These are phyloP conservation scores for Argya squamiceps DNA, from an alignment of 2,797 vertebrate species.

Conservation along the genomic window DNA sequence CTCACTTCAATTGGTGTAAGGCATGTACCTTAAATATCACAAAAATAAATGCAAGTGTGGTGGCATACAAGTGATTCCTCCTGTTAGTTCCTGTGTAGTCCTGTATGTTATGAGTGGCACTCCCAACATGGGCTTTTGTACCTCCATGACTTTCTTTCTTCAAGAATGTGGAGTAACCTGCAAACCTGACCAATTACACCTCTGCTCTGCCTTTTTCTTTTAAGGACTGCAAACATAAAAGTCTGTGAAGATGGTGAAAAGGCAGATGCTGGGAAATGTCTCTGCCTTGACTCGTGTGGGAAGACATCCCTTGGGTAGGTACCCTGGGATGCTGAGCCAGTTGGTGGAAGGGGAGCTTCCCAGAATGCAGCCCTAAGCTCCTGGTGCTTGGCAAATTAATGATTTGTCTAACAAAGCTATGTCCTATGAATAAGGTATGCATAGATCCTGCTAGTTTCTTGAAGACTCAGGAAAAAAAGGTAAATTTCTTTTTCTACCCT, in stretches of 20 bases:
- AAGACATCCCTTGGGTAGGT: neutral
- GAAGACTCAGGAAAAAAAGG: neutral
- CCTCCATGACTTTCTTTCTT: neutral
- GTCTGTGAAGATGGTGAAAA: neutral
- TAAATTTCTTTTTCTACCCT: neutral
- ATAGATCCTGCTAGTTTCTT: neutral
- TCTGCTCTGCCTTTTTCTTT: neutral
- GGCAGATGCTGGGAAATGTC: neutral
- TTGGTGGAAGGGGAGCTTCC: neutral
- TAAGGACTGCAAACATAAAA: neutral
- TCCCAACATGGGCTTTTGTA: neutral
- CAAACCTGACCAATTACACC: neutral
- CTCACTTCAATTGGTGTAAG: neutral
- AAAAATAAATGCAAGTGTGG: neutral
- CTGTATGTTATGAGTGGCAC: neutral
- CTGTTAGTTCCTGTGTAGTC: neutral
- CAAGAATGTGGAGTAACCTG: neutral
- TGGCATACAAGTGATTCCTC: neutral
- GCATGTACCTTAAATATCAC: neutral
- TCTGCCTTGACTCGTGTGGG: accelerated
- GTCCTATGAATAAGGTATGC: neutral
- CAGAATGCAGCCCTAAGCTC: neutral
- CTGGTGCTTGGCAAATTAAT: neutral
- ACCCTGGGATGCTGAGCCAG: neutral
- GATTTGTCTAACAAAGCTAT: neutral